Conservation (phyloP, 2,113 vertebrate genomes). For the Speoplatyrhinus poulsoni region DNA sequence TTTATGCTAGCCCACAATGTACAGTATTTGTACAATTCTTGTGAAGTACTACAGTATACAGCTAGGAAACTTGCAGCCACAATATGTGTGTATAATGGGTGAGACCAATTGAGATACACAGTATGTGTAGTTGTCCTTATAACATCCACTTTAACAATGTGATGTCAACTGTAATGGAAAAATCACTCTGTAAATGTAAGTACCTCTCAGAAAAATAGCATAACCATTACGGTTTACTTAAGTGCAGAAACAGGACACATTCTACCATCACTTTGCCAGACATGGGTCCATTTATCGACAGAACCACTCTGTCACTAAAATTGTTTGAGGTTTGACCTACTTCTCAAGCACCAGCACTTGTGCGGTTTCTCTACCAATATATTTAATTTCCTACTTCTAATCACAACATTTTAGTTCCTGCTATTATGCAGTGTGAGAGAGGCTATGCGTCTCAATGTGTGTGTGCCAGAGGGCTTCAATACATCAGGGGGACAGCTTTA, state of each 20-base stretch:
- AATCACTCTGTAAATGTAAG: conserved; percentile 28
- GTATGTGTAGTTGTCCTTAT: background rate
- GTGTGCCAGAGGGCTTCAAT: conserved; percentile 13
- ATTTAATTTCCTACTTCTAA: conserved; percentile 5
- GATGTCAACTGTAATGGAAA: conserved; percentile 37
- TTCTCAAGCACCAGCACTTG: conserved; percentile 31
- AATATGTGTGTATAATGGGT: background rate
- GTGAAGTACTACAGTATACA: background rate
- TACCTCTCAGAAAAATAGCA: background rate
- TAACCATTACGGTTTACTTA: conserved; percentile 35
- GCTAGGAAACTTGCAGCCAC: background rate
- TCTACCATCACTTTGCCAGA: conserved; percentile 25
- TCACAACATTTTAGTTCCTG: conserved; percentile 8
- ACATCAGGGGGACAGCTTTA: conserved; percentile 36
- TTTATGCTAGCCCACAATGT: background rate
- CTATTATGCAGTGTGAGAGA: conserved; percentile 38
- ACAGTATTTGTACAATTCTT: conserved; percentile 1
- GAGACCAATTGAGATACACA: conserved; percentile 3
- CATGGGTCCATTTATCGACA: conserved; percentile 43
- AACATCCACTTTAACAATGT: conserved; percentile 40
- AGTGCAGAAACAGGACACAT: conserved; percentile 29
- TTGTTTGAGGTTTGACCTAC: conserved; percentile 60
- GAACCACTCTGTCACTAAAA: conserved; percentile 29
- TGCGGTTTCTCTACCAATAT: conserved; percentile 19
- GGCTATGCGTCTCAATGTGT: background rate